Conservation (phyloP, 1,140 invertebrate genomes). For the Drosophila repleta region DNA sequence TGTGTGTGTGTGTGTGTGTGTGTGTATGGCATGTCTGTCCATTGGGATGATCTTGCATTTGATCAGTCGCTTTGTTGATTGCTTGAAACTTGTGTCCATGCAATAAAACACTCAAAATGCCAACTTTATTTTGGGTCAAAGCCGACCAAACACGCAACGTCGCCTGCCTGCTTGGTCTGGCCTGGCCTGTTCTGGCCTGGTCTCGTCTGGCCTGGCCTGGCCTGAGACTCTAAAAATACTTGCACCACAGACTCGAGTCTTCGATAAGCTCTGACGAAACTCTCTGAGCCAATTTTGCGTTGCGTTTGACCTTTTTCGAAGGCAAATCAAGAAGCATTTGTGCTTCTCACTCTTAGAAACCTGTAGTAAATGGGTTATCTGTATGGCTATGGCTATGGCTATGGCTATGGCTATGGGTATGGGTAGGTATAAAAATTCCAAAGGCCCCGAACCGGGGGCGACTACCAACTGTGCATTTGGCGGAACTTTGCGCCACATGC, state of each 20-base stretch:
- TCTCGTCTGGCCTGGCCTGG: no score
- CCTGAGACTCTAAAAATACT: constrained; percentile 27
- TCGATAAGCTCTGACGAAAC: constrained; percentile 58
- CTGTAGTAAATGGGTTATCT: constrained; percentile 66
- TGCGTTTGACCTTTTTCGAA: constrained; percentile 73
- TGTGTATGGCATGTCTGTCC: constrained; percentile 47
- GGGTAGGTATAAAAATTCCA: constrained; percentile 54
- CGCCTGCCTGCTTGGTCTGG: constrained; percentile 51
- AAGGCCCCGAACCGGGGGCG: constrained; percentile 37
- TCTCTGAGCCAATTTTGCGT: constrained; percentile 67
- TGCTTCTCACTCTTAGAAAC: constrained; percentile 17
- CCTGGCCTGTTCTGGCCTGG: background rate
- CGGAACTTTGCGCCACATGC: constrained; percentile 78
- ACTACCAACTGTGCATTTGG: constrained; percentile 81
- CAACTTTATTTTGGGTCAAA: constrained; percentile 81
- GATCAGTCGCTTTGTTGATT: constrained; percentile 81
- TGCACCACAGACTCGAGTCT: background rate
- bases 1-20: constrained; percentile 6
- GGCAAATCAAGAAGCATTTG: constrained; percentile 27
- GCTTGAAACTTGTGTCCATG: constrained; percentile 81
- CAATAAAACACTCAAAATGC: constrained; percentile 82
- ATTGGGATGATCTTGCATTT: constrained; percentile 80
- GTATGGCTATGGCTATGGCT: no score
- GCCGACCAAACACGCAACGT: constrained; percentile 76
- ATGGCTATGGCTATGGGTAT: no score